phyloP scores from a whole-genome alignment of 2,888 invertebrate genomes.

The Acleris emargana region DNA sequence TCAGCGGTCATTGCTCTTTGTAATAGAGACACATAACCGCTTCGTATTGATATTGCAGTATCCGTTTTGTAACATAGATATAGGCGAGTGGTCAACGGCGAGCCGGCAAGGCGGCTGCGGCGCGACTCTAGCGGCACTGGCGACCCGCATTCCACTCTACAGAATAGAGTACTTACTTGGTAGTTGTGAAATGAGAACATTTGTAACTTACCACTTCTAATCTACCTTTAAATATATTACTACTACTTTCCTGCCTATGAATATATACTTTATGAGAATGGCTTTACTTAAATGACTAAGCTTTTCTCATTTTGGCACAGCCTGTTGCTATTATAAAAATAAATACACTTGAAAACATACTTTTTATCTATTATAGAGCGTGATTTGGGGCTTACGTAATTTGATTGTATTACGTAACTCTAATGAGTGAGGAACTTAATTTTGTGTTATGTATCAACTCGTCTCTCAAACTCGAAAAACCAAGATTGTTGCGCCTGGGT shows the following conservation, averaged over 20 bases:
- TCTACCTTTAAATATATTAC: conserved; percentile 14
- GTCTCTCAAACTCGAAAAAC: too few species aligned
- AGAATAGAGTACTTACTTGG: conserved; percentile 55
- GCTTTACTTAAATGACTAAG: conserved; percentile 39
- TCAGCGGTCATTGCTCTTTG: conserved; percentile 56
- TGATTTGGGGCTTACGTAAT: too few species aligned
- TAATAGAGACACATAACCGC: conserved; percentile 50
- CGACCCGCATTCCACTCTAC: conserved; percentile 70
- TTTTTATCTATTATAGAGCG: too few species aligned
- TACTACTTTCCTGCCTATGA: conserved; percentile 55
- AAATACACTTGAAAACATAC: too few species aligned
- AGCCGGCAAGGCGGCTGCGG: conserved; percentile 66
- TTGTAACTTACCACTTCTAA: conserved; percentile 56
- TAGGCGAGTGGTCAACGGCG: conserved; percentile 73
- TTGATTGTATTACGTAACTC: too few species aligned
- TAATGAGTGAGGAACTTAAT: too few species aligned
- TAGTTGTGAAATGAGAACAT: conserved; percentile 75
- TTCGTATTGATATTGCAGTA: conserved; percentile 54
- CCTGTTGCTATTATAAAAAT: too few species aligned
- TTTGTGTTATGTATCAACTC: too few species aligned
- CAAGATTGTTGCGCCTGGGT: too few species aligned
- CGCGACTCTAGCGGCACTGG: conserved; percentile 62
- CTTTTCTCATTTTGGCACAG: background rate
- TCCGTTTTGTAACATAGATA: conserved; percentile 60
- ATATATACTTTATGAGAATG: conserved; percentile 44